Evolutionary conservation across 2,888 invertebrate genomes (phyloP), one percentile per base, ranked within the genome.

Genomic region (Tinea semifulvella): DNA sequence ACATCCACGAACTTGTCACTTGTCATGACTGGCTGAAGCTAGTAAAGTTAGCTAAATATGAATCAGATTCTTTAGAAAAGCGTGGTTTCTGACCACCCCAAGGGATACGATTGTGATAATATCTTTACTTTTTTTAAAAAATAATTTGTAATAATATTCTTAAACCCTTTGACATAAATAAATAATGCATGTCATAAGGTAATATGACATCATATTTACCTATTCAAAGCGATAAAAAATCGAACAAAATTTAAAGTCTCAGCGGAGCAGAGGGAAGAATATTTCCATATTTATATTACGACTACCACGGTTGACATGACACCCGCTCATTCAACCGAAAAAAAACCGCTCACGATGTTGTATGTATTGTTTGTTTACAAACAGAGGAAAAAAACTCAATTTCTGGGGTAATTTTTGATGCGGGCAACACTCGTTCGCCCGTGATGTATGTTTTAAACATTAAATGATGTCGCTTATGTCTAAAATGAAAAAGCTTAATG

Each of bases 381-480:
- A 36, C 11, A 44, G 22, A n/a, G 18, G n/a, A 38, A 22, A 38
- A 25, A 44, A 19, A 19, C 18, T 25, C 25, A 20, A 19, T 22
- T 31, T 46, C 22, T 13, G 22, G 20, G 25, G 25, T 20, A 38
- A 35, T 27, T 31, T n/a, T 17, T 26, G 20, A 11, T 22, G 42
- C 45, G 26, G 42, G 35, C 42, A 46, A 42, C 45, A 35, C 27
- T 46, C 45, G 42, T 39, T 46, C 45, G 39, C 42, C 42, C 42
- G 26, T 19, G 36, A 42, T 43, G 52, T 61, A 73, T 73, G 72
- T 73, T 75, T 74, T 62, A 75, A 73, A 75, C 72, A 75, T 74
- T 66, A 68, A 31, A 18, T 36, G 36, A 36, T 36, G 36, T 17
- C 36, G 31, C 3, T 14, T n/a, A 7, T 31, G 31, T 11, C 11